A percentile compares a stretch with the other conserved stretches of the same genome.
Conservation (phyloP, 2,888 invertebrate species). For the Macropis europaea region DNA sequence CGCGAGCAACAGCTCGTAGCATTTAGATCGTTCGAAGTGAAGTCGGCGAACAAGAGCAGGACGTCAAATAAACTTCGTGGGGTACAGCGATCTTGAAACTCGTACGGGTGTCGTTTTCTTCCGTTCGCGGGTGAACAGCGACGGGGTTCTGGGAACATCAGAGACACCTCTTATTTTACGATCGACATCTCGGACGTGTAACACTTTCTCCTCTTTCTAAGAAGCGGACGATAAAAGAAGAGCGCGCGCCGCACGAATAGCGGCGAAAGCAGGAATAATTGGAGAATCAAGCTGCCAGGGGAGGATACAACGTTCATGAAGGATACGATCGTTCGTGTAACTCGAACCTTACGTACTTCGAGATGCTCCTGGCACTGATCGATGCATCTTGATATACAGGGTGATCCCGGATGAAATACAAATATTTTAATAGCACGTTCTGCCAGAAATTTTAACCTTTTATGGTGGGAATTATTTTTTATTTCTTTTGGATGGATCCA, state of each 20-base stretch:
- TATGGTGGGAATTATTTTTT: too few relatives aligned
- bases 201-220: constrained; percentile 34
- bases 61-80: too few relatives aligned
- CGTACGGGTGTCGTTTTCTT: too few relatives aligned
- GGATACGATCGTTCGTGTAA: constrained; percentile 48
- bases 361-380: constrained; percentile 49
- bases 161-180: constrained; percentile 3
- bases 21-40: too few relatives aligned
- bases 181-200: constrained; percentile 4
- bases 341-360: constrained; percentile 37
- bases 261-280: constrained; percentile 35
- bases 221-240: constrained; percentile 23
- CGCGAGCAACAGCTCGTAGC: too few relatives aligned
- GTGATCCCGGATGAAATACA: constrained; percentile 18
- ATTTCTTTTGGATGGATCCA: too few relatives aligned
- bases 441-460: too few relatives aligned
- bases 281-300: constrained; percentile 33
- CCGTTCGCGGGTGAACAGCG: too few relatives aligned
- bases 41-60: too few relatives aligned
- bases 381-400: constrained; percentile 40
- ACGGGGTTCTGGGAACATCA: not conserved
- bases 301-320: constrained; percentile 16
- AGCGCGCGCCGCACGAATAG: constrained; percentile 9
- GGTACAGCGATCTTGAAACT: too few relatives aligned
- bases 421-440: too few relatives aligned